Evolutionary conservation across 2,797 vertebrate genomes (phyloP), one percentile per base, ranked within the genome.

Genomic region (Labeo calbasu): DNA sequence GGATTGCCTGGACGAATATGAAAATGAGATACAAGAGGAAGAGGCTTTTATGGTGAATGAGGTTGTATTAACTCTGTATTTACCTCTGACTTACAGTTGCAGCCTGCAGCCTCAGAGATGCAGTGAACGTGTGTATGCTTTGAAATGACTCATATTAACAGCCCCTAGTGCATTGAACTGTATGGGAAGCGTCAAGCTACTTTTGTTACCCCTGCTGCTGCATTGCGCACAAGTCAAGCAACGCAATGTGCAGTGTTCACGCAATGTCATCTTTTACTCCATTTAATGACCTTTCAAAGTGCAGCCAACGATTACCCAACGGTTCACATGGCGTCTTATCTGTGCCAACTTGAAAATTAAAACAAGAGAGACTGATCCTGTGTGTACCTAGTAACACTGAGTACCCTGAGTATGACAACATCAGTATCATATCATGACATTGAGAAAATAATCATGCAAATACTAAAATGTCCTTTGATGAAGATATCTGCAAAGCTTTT

Each of bases 21-120:
- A 75, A 76, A 80, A 48, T 71, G 68, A 83, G 48, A 32, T 19
- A 19, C 25, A 61, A 28, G 80, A 65, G 50, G 46, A 70, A 83
- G 66, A 57, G 77, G 43, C 17, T 19, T 23, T 65, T 28, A 66
- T 75, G 72, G 48, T 48, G 66, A 68, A 50, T 40, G 36, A 71
- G 28, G 40, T 71, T 77, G 79, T 78, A n/a, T 53, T 68, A 25
- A 68, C 50, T 57, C 46, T 15, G 10, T 36, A n/a, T 73, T 65
- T 9, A 46, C 51, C 66, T 28, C 10, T 59, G 66, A 21, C 50
- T 32, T 69, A 68, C 1, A 81, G 6, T 55, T 12, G 11, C 79
- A 28, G 23, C 19, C 13, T 73, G 43, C 40, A 28, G 57, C 40
- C 36, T 48, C 53, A 23, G 46, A 73, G 28, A 73, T 1, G 9